These are phyloP conservation scores for Coecobrya sp. DNA, from an alignment of 2,888 invertebrate genomes.

Conservation along the genomic window DNA sequence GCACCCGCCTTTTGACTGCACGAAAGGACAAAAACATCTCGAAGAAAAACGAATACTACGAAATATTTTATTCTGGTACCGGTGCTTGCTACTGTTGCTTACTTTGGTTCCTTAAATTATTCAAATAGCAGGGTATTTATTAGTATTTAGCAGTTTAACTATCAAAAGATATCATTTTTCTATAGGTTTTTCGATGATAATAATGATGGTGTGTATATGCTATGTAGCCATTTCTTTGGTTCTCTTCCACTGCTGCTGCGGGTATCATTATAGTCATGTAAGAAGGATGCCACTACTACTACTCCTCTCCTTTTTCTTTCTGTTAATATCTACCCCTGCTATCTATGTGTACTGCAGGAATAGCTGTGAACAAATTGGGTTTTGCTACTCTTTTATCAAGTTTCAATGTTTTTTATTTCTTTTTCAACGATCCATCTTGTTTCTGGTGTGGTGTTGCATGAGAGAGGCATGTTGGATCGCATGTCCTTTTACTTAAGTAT, in stretches of 20 bases:
- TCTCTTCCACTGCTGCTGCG: constrained; percentile 17
- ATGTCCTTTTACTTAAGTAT: constrained; percentile 59
- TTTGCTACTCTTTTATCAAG: constrained; percentile 74
- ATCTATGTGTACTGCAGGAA: constrained; percentile 72
- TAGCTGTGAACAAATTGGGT: constrained; percentile 84
- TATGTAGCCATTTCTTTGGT: background rate
- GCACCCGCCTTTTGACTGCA: constrained; percentile 74
- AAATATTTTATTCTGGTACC: background rate
- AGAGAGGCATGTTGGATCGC: constrained; percentile 39
- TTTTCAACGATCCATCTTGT: constrained; percentile 32
- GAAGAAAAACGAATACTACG: constrained; percentile 24
- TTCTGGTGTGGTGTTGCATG: constrained; percentile 41
- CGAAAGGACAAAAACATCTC: constrained; percentile 68
- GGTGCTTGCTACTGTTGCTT: background rate
- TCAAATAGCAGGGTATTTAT: constrained; percentile 53
- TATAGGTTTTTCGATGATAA: constrained; percentile 20
- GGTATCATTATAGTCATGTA: constrained; percentile 39
- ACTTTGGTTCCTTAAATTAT: constrained; percentile 31
- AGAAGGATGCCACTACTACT: constrained; percentile 7
- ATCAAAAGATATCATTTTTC: constrained; percentile 26
- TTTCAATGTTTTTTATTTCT: constrained; percentile 14
- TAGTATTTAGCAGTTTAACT: constrained; percentile 33
- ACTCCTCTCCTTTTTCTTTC: background rate
- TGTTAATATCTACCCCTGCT: background rate
- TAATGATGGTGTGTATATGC: constrained; percentile 1